phyloP scores from a whole-genome alignment of 1,140 invertebrate genomes.

The Papilio xuthus region DNA sequence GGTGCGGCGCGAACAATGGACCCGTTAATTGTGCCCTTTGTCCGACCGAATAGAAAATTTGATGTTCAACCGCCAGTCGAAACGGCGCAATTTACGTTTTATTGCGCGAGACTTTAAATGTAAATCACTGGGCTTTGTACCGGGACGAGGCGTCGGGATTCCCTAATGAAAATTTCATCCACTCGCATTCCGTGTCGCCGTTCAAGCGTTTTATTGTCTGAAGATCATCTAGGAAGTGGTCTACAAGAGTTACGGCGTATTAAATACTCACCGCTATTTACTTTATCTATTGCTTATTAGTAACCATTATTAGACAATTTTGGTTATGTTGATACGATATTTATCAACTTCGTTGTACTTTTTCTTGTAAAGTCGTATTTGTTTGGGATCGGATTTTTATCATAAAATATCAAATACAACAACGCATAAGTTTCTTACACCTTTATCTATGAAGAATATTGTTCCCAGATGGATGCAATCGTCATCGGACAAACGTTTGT shows the following conservation, averaged over 20 bases:
- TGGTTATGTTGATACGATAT: too few relatives aligned
- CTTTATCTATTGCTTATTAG: not conserved
- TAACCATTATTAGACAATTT: not conserved
- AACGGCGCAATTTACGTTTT: slow-evolving; percentile 66
- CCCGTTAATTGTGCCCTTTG: slow-evolving; percentile 77
- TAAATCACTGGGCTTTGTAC: slow-evolving; percentile 71
- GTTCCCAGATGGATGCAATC: not conserved
- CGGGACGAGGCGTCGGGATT: slow-evolving; percentile 44
- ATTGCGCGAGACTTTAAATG: slow-evolving; percentile 68
- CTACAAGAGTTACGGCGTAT: slow-evolving; percentile 10
- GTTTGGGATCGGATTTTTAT: not conserved
- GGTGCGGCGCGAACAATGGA: slow-evolving; percentile 67
- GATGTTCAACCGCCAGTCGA: slow-evolving; percentile 67
- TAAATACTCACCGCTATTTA: not conserved
- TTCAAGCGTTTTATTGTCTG: slow-evolving; percentile 34
- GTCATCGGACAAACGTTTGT: not conserved
- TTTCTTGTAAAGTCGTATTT: not conserved
- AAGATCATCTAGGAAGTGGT: slow-evolving; percentile 27
- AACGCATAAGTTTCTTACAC: not conserved
- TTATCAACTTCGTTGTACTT: not conserved
- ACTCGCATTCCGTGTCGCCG: slow-evolving; percentile 32
- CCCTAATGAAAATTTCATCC: slow-evolving; percentile 46
- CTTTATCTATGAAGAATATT: not conserved
- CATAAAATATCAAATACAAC: not conserved
- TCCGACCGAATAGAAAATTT: slow-evolving; percentile 77